A percentile compares a stretch with the other conserved stretches of the same genome.
Conservation (phyloP, 2,888 invertebrate species). For the Ischnura elegans region DNA sequence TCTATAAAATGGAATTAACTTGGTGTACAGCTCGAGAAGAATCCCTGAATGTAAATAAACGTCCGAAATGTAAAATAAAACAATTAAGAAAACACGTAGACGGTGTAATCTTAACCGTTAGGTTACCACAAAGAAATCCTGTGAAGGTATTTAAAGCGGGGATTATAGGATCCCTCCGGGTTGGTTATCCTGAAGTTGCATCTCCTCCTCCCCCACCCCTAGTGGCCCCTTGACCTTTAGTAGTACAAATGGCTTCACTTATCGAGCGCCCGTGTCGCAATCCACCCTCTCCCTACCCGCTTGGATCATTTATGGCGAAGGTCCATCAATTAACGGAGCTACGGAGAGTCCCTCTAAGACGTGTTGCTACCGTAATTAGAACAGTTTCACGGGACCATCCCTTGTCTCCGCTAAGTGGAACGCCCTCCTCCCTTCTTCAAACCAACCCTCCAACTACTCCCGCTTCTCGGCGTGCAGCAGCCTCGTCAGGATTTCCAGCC, state of each 20-base stretch:
- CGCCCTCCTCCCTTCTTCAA: not conserved
- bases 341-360: not conserved
- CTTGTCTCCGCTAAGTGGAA: not conserved
- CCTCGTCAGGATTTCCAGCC: not conserved
- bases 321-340: not conserved
- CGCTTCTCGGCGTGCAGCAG: not conserved
- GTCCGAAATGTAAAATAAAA: too few species aligned
- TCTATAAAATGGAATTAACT: too few species aligned
- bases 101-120: too few species aligned
- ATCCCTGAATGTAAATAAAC: too few species aligned
- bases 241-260: not conserved
- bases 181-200: not conserved
- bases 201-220: too few species aligned
- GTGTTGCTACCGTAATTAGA: not conserved
- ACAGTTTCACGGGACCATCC: not conserved
- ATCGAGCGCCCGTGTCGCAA: not conserved
- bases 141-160: too few species aligned
- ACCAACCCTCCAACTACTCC: not conserved
- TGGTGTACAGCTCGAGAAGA: too few species aligned
- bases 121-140: too few species aligned
- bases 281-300: not conserved
- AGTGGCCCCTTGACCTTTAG: not conserved
- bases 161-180: not conserved
- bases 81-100: too few species aligned
- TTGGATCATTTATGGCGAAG: not conserved